phyloP scores from a whole-genome alignment of 37 sponge, comb jelly and placozoan genomes.

The Ephydatia muelleri region DNA sequence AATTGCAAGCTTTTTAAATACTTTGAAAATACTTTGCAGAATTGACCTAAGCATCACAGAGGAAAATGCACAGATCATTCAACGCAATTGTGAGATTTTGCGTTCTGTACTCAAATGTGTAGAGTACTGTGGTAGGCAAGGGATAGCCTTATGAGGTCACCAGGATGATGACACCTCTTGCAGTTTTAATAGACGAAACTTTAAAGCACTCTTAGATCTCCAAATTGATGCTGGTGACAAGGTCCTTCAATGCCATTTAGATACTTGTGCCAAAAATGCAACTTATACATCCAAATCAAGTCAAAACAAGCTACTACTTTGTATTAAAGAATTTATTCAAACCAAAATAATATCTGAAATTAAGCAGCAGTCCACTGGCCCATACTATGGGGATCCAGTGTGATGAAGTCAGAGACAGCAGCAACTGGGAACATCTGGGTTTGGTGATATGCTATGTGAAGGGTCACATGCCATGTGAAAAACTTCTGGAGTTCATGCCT shows the following conservation, averaged over 20 bases:
- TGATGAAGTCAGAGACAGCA: conserved; percentile 12
- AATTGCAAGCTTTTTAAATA: conserved; percentile 1
- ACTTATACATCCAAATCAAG: too few species aligned
- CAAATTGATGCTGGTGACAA: neutral
- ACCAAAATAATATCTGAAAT: too few species aligned
- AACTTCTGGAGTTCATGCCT: conserved; percentile 11
- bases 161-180: neutral
- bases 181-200: neutral
- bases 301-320: too few species aligned
- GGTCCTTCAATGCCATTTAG: too few species aligned
- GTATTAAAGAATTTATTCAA: too few species aligned
- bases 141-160: neutral
- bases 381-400: neutral
- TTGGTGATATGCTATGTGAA: too few species aligned
- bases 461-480: conserved; percentile 21
- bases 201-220: too few species aligned
- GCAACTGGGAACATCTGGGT: conserved; percentile 16
- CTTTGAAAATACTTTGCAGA: neutral
- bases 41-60: neutral
- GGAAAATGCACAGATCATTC: neutral
- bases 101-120: neutral
- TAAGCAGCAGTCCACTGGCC: too few species aligned
- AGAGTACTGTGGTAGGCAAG: neutral
- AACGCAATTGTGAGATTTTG: neutral
- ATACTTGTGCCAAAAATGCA: too few species aligned